Conservation (phyloP, 2,797 vertebrate genomes). For the Schizopygopsis pylzovi region DNA sequence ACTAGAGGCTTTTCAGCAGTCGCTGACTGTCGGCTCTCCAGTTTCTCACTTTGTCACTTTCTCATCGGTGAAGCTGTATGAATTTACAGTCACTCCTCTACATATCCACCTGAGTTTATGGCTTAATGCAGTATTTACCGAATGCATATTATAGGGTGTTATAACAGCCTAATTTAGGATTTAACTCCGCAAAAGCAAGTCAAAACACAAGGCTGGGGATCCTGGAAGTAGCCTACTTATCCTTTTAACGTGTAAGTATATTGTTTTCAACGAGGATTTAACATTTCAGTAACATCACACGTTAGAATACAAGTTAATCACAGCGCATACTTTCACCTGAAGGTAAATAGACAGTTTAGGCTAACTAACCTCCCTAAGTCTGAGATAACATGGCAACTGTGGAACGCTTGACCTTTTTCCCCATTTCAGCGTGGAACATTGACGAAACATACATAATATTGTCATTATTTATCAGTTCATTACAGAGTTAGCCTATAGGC, state of each 20-base stretch:
- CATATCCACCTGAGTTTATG: not conserved
- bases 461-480: not conserved
- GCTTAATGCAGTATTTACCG: not conserved
- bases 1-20: conserved; percentile 52
- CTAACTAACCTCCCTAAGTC: not conserved
- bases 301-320: not conserved
- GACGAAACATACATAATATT: not conserved
- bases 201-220: not conserved
- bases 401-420: not conserved
- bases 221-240: not conserved
- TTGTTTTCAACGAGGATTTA: not conserved
- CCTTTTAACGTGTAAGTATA: not conserved
- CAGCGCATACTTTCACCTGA: not conserved
- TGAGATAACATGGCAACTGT: not conserved
- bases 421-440: not conserved
- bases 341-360: not conserved
- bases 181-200: not conserved
- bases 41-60: conserved; percentile 7
- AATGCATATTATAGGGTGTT: not conserved
- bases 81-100: not conserved
- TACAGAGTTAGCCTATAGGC: not conserved
- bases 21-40: not conserved
- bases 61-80: not conserved
- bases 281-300: not conserved
- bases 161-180: not conserved